A percentile compares a stretch with the other conserved stretches of the same genome.
These are phyloP conservation scores for Gila robusta DNA, from an alignment of 2,797 vertebrate genomes.

Conservation along the genomic window DNA sequence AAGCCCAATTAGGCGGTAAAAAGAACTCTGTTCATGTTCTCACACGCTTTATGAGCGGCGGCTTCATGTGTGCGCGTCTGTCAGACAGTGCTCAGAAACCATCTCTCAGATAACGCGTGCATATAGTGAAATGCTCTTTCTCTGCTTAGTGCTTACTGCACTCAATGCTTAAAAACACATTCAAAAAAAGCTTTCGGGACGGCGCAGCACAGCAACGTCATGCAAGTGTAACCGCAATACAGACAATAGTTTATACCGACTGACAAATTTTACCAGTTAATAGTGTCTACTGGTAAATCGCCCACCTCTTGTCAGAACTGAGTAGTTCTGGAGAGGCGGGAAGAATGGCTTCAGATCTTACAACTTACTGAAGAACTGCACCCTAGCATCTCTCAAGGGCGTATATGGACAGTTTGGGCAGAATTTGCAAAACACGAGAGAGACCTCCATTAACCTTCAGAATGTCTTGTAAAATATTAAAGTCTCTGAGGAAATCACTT, in stretches of 20 bases:
- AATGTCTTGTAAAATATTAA: slow-evolving; percentile 36
- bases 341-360: background rate
- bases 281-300: background rate
- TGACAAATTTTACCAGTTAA: background rate
- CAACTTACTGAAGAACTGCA: background rate
- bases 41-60: background rate
- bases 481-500: slow-evolving; percentile 35
- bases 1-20: background rate
- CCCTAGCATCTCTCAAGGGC: slow-evolving; percentile 19
- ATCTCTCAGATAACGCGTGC: too few species aligned
- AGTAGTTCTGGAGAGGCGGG: background rate
- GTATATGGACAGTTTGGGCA: background rate
- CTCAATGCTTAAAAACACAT: too few species aligned
- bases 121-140: background rate
- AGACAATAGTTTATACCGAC: background rate
- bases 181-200: too few species aligned
- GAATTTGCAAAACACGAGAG: slow-evolving; percentile 41
- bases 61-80: too few species aligned
- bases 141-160: too few species aligned
- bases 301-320: background rate
- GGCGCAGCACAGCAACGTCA: too few species aligned
- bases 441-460: slow-evolving; percentile 54
- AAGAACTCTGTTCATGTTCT: too few species aligned
- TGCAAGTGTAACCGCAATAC: too few species aligned
- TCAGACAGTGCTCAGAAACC: background rate